Conservation (phyloP, 2,888 invertebrate genomes). For the Euclidia mi region DNA sequence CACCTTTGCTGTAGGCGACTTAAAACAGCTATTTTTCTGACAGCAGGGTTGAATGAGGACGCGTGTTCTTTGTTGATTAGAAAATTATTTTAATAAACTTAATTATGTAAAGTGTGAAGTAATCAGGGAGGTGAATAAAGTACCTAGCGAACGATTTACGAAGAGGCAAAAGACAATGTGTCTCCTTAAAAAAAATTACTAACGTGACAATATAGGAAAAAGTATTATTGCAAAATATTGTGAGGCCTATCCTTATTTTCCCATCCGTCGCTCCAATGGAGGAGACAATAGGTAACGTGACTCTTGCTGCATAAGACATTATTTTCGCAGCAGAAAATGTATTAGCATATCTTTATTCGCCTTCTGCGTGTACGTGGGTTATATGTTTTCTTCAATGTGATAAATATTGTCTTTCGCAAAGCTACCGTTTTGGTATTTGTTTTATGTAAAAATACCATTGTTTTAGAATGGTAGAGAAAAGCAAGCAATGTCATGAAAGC, state of each 20-base stretch:
- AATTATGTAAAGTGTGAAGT: no score
- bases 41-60: not conserved
- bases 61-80: not conserved
- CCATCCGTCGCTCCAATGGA: slow-evolving; percentile 37
- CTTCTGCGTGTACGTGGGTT: slow-evolving; percentile 20
- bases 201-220: no score
- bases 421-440: slow-evolving; percentile 6
- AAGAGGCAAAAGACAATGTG: no score
- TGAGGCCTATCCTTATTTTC: slow-evolving; percentile 16
- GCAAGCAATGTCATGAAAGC: not conserved
- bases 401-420: slow-evolving; percentile 18
- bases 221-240: not conserved
- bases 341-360: slow-evolving; percentile 29
- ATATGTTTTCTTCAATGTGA: slow-evolving; percentile 16
- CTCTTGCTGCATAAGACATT: slow-evolving; percentile 58
- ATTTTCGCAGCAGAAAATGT: slow-evolving; percentile 46
- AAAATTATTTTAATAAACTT: no score
- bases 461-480: not conserved
- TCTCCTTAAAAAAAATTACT: no score
- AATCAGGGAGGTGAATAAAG: no score
- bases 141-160: no score
- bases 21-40: not conserved
- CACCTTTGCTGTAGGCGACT: not conserved
- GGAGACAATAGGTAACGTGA: slow-evolving; percentile 58
- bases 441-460: not conserved